Conservation (phyloP, 2,888 invertebrate genomes). For the Periphyllus acericola region DNA sequence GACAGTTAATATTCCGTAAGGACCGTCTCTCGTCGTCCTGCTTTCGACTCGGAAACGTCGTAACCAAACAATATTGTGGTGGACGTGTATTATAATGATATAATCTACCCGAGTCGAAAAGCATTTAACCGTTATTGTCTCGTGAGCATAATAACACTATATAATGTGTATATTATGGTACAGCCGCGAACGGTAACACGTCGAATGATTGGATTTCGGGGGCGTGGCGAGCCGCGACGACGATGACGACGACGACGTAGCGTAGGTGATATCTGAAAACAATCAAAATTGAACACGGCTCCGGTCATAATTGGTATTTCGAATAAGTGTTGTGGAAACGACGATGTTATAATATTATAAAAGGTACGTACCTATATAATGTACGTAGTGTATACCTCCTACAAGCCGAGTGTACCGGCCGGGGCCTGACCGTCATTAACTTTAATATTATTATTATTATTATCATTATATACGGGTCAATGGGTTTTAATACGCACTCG, state of each 20-base stretch:
- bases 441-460: neutral
- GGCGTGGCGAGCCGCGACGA: conserved; percentile 9
- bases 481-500: neutral
- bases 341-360: neutral
- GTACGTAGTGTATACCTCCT: neutral
- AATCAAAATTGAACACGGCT: conserved; percentile 36
- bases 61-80: conserved; percentile 1
- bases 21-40: neutral
- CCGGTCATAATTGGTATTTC: conserved; percentile 38
- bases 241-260: neutral
- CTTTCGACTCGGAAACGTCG: neutral
- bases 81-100: neutral
- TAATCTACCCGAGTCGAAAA: neutral
- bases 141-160: too few relatives aligned
- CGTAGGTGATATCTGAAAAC: conserved; percentile 39
- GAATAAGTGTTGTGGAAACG: conserved; percentile 32
- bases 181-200: neutral
- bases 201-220: conserved; percentile 26
- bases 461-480: neutral
- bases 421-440: conserved; percentile 7
- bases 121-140: conserved; percentile 15
- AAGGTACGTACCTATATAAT: neutral
- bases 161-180: too few relatives aligned
- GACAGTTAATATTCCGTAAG: too few relatives aligned
- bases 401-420: neutral